Conservation (phyloP, 2,113 vertebrate genomes). For the Isichthys henryi region DNA sequence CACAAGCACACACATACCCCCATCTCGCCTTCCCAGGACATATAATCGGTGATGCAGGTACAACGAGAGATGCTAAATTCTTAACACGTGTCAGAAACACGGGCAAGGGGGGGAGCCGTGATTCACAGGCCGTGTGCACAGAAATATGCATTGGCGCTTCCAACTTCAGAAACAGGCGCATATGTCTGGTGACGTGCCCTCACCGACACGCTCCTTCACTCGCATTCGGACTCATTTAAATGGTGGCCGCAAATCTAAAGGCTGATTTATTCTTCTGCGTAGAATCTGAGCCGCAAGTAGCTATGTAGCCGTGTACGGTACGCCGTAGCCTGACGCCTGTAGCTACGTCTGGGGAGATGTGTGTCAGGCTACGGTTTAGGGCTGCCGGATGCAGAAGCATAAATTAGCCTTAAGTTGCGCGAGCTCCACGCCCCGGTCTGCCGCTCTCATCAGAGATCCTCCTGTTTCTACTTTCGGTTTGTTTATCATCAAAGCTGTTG, state of each 20-base stretch:
- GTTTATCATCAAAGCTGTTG: neutral
- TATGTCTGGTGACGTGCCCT: neutral
- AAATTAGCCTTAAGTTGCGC: neutral
- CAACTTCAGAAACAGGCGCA: neutral
- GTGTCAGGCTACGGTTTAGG: neutral
- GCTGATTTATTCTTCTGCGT: neutral
- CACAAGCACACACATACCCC: neutral
- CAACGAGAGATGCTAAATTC: neutral
- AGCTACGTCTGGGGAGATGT: neutral
- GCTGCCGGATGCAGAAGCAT: neutral
- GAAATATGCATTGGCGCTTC: neutral
- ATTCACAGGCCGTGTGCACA: neutral
- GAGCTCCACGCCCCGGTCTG: neutral
- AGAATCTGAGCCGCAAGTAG: neutral
- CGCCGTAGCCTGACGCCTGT: neutral
- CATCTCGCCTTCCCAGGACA: neutral
- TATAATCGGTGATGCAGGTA: neutral
- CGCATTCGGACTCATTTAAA: neutral
- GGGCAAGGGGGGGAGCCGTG: neutral
- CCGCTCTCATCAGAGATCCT: neutral
- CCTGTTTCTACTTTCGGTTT: neutral
- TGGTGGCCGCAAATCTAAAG: neutral
- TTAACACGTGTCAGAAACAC: neutral
- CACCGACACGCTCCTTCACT: neutral
- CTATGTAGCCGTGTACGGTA: neutral